Percentiles rank a stretch among this genome's conserved stretches.
phyloP scores from a whole-genome alignment of 2,888 invertebrate genomes.

The Cylloceria caligata region DNA sequence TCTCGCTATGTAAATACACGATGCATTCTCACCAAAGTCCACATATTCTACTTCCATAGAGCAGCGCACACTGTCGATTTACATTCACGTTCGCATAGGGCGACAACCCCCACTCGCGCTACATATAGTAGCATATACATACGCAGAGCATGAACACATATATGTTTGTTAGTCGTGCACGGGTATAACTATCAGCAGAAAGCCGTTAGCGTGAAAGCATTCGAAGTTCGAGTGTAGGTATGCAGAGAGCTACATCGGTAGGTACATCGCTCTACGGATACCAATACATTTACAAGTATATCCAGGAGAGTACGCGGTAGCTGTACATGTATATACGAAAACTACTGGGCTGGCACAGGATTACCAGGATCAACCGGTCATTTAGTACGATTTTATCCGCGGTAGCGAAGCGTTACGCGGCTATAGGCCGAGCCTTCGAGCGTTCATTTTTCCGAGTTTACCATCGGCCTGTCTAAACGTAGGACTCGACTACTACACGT shows the following conservation, averaged over 20 bases:
- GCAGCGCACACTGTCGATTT: conserved; percentile 58
- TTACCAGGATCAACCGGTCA: conserved; percentile 80
- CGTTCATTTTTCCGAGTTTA: conserved; percentile 80
- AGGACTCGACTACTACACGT: conserved; percentile 9
- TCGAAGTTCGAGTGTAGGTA: conserved; percentile 35
- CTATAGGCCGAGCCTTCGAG: conserved; percentile 70
- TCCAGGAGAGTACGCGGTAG: background rate
- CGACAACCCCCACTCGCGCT: conserved; percentile 1
- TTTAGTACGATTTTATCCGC: conserved; percentile 78
- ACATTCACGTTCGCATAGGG: conserved; percentile 39
- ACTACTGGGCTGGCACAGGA: conserved; percentile 68
- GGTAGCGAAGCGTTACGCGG: conserved; percentile 43
- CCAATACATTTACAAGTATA: conserved; percentile 6
- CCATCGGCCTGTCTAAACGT: background rate
- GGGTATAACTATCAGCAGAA: conserved; percentile 39
- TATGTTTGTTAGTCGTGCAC: conserved; percentile 46
- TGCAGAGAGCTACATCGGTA: conserved; percentile 34
- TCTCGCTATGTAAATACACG: conserved; percentile 66
- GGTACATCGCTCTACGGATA: conserved; percentile 25
- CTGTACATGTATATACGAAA: conserved; percentile 19
- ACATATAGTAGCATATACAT: conserved; percentile 1
- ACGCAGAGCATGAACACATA: background rate
- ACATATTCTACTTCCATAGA: conserved; percentile 61
- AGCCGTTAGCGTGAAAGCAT: conserved; percentile 55
- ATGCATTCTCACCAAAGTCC: conserved; percentile 56